Percentiles rank a stretch among this genome's conserved stretches.
Evolutionary conservation across 2,888 invertebrate species (phyloP).

Genomic region (Zootermopsis nevadensis): DNA sequence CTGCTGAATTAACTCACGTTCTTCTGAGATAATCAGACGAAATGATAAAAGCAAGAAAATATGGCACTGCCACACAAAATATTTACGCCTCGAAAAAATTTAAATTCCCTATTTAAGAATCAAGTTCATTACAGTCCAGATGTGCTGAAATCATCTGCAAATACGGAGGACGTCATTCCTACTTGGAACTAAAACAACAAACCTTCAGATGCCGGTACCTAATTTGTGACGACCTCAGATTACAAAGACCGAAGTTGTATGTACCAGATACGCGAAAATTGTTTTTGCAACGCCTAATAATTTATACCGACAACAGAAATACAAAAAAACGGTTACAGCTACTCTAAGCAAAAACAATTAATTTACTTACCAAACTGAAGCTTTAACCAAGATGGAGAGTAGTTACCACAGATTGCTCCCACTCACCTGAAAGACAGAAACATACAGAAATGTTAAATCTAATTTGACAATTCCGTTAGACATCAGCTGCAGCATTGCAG

Average conservation of each 20-base stretch:
- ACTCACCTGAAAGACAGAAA: conserved; percentile 36
- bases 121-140: too few species aligned
- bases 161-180: too few species aligned
- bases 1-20: too few species aligned
- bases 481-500: neutral
- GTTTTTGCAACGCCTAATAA: neutral
- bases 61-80: too few species aligned
- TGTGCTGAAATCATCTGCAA: too few species aligned
- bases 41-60: too few species aligned
- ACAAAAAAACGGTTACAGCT: neutral
- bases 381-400: neutral
- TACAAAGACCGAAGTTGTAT: neutral
- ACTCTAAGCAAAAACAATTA: neutral
- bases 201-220: too few species aligned
- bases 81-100: too few species aligned
- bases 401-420: neutral
- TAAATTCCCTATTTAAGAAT: too few species aligned
- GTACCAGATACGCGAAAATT: neutral
- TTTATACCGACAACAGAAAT: neutral
- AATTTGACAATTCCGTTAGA: conserved; percentile 23
- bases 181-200: too few species aligned
- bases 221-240: neutral
- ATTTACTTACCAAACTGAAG: neutral
- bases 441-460: neutral
- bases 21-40: too few species aligned